Evolutionary conservation across 2,797 vertebrate species (phyloP).

Genomic region (Chelmon rostratus): DNA sequence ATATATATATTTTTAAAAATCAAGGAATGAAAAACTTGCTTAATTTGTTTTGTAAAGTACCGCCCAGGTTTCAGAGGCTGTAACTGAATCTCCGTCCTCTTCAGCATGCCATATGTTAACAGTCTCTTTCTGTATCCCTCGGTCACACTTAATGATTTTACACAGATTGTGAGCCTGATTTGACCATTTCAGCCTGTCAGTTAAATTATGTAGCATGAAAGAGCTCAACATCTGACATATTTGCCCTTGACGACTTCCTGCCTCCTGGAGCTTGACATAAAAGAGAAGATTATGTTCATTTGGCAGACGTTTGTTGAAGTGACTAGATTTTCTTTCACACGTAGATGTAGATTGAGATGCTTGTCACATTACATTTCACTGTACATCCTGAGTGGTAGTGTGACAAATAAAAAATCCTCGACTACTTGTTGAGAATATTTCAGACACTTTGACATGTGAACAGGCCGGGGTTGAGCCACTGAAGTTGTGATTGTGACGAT

Average conservation of each 20-base stretch:
- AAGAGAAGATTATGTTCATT: conserved; percentile 11
- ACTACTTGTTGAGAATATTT: background rate
- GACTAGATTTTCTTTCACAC: background rate
- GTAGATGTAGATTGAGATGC: background rate
- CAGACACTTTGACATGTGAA: too few relatives aligned
- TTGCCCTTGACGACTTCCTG: conserved; percentile 39
- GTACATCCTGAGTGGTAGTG: background rate
- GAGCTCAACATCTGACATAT: conserved; percentile 35
- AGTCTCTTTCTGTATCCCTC: conserved; percentile 11
- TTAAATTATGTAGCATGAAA: conserved; percentile 35
- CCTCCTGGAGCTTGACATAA: conserved; percentile 24
- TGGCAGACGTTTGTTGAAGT: background rate
- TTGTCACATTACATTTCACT: background rate
- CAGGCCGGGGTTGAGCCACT: too few relatives aligned
- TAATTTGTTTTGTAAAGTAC: background rate
- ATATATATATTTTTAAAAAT: background rate
- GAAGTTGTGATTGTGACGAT: too few relatives aligned
- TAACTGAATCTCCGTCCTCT: background rate
- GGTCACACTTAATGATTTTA: conserved; percentile 32
- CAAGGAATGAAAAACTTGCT: background rate
- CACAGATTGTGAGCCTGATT: conserved; percentile 22
- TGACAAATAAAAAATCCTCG: background rate
- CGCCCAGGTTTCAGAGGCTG: conserved; percentile 3
- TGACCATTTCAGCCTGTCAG: conserved; percentile 23
- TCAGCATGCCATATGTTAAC: background rate